A percentile compares a stretch with the other conserved stretches of the same genome.
These are phyloP conservation scores for Cavia aperea DNA, from an alignment of 2,113 vertebrate species.

Conservation along the genomic window DNA sequence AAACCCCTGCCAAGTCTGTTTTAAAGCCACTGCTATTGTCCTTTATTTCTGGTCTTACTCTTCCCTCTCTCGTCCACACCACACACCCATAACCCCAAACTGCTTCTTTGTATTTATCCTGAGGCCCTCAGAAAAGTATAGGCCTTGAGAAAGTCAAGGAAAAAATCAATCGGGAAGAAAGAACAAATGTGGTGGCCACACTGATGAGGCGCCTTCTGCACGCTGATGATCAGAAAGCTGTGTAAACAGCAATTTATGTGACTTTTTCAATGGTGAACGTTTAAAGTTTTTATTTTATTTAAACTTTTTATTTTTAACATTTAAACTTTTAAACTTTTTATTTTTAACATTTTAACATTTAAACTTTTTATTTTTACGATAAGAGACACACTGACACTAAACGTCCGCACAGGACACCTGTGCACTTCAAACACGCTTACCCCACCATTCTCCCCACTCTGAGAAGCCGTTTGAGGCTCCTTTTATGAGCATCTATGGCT, in stretches of 20 bases:
- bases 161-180: background rate
- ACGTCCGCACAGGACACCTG: background rate
- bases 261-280: background rate
- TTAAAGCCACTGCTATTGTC: slow-evolving; percentile 41
- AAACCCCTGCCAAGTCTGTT: slow-evolving; percentile 66
- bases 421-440: background rate
- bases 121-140: background rate
- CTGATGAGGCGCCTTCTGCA: background rate
- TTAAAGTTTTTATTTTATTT: background rate
- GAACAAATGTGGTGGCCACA: background rate
- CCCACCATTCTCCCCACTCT: background rate
- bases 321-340: no score
- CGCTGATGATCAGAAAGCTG: background rate
- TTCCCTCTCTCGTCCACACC: background rate
- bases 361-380: background rate
- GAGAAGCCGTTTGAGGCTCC: background rate
- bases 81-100: background rate
- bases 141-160: background rate
- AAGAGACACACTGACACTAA: background rate
- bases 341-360: no score
- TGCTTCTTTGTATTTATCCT: background rate
- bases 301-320: no score
- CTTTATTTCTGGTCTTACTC: slow-evolving; percentile 27
- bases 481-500: background rate
- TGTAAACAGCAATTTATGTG: background rate